Conservation (phyloP, 1,140 invertebrate species). For the Cherax destructor region DNA sequence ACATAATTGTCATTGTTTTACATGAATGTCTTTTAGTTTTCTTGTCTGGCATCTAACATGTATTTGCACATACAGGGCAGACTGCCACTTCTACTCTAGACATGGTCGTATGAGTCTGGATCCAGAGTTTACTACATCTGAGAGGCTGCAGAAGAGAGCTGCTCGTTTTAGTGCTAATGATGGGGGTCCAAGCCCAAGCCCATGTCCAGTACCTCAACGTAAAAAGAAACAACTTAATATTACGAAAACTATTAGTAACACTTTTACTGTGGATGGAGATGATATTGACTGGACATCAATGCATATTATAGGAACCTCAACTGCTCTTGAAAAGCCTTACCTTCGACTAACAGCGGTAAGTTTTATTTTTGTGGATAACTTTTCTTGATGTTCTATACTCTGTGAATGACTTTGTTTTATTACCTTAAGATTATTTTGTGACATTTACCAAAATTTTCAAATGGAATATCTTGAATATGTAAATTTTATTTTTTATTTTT, state of each 20-base stretch:
- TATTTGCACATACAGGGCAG: neutral
- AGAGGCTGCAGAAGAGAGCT: slow-evolving; percentile 80
- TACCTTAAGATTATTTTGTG: too few species aligned
- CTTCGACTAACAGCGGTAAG: slow-evolving; percentile 90
- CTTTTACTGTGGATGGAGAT: slow-evolving; percentile 76
- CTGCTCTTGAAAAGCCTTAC: slow-evolving; percentile 95
- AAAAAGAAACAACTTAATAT: slow-evolving; percentile 55
- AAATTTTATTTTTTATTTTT: slow-evolving; percentile 16
- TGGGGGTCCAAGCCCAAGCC: slow-evolving; percentile 1
- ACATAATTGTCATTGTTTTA: too few species aligned
- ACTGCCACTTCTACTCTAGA: slow-evolving; percentile 82
- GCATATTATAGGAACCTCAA: slow-evolving; percentile 94
- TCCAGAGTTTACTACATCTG: slow-evolving; percentile 75
- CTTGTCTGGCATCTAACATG: too few species aligned
- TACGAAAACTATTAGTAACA: slow-evolving; percentile 52
- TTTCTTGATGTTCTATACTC: too few species aligned
- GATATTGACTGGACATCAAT: slow-evolving; percentile 88
- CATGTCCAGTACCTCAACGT: neutral
- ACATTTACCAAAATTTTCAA: neutral
- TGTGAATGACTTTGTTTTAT: too few species aligned
- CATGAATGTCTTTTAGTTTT: too few species aligned
- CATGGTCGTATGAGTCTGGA: slow-evolving; percentile 77
- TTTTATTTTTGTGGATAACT: slow-evolving; percentile 53
- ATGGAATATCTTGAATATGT: neutral
- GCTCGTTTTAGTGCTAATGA: slow-evolving; percentile 83